Evolutionary conservation across 35 echinoderm and acorn worm species (phyloP).

Genomic region (Ophioderma brevispina): DNA sequence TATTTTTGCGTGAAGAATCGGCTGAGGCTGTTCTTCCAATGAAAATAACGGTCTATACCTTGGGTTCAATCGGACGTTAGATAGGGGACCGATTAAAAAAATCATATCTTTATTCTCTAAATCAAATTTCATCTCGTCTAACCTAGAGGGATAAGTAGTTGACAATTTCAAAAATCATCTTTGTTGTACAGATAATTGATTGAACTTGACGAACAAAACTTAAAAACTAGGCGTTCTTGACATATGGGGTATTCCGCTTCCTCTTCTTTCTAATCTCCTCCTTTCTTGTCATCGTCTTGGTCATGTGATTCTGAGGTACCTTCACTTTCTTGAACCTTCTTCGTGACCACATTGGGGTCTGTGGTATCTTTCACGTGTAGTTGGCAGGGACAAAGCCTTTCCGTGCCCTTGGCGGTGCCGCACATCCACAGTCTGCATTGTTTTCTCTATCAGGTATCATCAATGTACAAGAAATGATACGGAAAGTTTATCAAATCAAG

Average conservation of each 20-base stretch:
- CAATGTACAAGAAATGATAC: too few species aligned
- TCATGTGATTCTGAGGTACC: constrained; percentile 76
- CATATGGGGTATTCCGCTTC: constrained; percentile 21
- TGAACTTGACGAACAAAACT: background rate
- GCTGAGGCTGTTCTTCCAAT: too few species aligned
- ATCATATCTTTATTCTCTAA: too few species aligned
- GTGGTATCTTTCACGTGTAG: constrained; percentile 83
- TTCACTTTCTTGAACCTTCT: constrained; percentile 92
- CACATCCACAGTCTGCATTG: constrained; percentile 93
- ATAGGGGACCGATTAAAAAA: too few species aligned
- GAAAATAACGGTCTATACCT: too few species aligned
- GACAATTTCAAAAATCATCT: too few species aligned
- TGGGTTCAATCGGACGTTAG: too few species aligned
- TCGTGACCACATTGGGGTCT: constrained; percentile 76
- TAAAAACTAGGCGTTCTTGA: constrained; percentile 57
- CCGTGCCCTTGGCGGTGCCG: constrained; percentile 45
- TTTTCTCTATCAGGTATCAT: constrained; percentile 89
- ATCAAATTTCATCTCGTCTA: too few species aligned
- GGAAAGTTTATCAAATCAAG: too few species aligned
- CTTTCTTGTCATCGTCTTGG: constrained; percentile 66
- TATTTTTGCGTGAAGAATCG: too few species aligned
- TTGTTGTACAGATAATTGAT: too few species aligned
- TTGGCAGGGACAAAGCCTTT: constrained; percentile 92
- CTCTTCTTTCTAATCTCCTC: constrained; percentile 62
- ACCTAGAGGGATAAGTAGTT: too few species aligned